phyloP scores from a whole-genome alignment of 2,888 invertebrate species.

The Julus scandinavius region DNA sequence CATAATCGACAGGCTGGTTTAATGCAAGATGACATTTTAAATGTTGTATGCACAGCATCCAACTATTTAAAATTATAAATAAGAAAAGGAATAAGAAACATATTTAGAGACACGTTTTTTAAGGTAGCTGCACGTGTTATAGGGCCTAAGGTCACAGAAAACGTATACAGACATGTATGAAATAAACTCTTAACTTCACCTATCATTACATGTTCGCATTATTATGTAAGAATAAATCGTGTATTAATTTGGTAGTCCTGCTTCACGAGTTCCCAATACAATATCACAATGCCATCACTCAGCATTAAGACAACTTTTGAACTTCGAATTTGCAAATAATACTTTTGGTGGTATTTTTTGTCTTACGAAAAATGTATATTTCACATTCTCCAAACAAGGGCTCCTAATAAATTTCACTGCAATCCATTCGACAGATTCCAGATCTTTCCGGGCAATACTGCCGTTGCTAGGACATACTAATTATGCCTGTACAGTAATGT shows the following conservation, averaged over 20 bases:
- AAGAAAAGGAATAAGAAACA: neutral
- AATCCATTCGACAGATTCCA: too few species aligned
- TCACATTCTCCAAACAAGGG: too few species aligned
- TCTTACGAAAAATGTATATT: too few species aligned
- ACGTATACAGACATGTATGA: neutral
- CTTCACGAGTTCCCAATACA: neutral
- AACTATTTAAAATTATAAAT: neutral
- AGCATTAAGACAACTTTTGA: too few species aligned
- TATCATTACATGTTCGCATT: too few species aligned
- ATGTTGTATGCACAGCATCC: neutral
- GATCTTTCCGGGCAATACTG: too few species aligned
- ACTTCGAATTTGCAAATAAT: too few species aligned
- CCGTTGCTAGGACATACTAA: too few species aligned
- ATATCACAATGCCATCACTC: neutral
- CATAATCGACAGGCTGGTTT: constrained; percentile 13
- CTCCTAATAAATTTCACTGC: too few species aligned
- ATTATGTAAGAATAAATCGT: neutral
- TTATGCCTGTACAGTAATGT: too few species aligned
- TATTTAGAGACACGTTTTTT: neutral
- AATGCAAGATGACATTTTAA: neutral
- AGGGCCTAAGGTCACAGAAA: neutral
- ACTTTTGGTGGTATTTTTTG: too few species aligned
- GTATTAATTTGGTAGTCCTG: neutral
- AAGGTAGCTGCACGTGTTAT: constrained; percentile 22
- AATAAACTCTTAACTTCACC: too few species aligned